phyloP scores from a whole-genome alignment of 2,797 vertebrate species.

The Epinephelus coioides region DNA sequence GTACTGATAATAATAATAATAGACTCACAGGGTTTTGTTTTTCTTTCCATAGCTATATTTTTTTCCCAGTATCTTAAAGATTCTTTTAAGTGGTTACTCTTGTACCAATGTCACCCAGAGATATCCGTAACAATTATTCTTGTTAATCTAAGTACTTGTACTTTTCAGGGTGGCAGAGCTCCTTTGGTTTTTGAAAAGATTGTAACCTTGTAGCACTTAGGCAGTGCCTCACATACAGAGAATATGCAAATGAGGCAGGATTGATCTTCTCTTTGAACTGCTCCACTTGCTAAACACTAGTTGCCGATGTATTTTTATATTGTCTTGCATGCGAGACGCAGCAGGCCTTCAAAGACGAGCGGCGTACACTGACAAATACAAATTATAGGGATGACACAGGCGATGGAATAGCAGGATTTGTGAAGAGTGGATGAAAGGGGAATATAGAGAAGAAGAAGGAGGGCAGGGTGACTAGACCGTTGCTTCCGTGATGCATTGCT shows the following conservation, averaged over 20 bases:
- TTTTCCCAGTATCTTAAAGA: not conserved
- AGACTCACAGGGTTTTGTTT: conserved; percentile 4
- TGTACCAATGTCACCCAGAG: conserved; percentile 21
- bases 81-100: conserved; percentile 14
- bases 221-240: conserved; percentile 39
- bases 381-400: conserved; percentile 68
- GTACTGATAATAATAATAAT: conserved; percentile 19
- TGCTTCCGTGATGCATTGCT: conserved; percentile 77
- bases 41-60: not conserved
- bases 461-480: conserved; percentile 56
- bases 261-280: conserved; percentile 60
- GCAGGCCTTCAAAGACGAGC: conserved; percentile 53
- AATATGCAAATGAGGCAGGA: conserved; percentile 50
- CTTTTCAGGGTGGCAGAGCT: conserved; percentile 14
- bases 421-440: conserved; percentile 64
- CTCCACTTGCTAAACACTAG: conserved; percentile 53
- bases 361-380: conserved; percentile 68
- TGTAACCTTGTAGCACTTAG: conserved; percentile 50
- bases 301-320: conserved; percentile 55
- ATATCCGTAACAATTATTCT: conserved; percentile 21
- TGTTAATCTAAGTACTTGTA: conserved; percentile 9
- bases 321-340: conserved; percentile 55
- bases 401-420: conserved; percentile 55
- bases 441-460: conserved; percentile 52
- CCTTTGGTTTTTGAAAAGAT: conserved; percentile 27